Evolutionary conservation across 2,797 vertebrate genomes (phyloP).

Genomic region (Limnodromus scolopaceus): DNA sequence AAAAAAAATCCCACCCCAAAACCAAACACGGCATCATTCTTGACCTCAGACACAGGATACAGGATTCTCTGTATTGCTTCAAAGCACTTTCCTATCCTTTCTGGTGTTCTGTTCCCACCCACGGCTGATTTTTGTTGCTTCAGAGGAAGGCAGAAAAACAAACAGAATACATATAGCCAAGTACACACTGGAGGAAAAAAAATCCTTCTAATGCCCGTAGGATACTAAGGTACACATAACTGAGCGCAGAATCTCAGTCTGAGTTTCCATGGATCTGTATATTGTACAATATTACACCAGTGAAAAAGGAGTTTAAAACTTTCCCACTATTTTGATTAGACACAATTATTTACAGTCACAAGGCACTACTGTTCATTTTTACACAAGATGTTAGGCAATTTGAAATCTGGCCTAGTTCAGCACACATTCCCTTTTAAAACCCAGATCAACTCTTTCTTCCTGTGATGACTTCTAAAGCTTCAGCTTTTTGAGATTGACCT

Average conservation of each 20-base stretch:
- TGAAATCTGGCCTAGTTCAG: background rate
- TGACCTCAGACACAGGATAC: background rate
- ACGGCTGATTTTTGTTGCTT: background rate
- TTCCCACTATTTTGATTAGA: background rate
- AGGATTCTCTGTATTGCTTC: background rate
- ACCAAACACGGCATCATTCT: background rate
- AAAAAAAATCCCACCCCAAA: background rate
- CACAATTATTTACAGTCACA: background rate
- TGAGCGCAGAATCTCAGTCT: background rate
- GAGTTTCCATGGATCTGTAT: background rate
- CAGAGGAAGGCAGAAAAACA: background rate
- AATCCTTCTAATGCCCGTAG: background rate
- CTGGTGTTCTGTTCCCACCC: background rate
- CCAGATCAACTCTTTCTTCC: background rate
- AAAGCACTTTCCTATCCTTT: background rate
- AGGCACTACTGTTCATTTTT: background rate
- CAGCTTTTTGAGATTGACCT: background rate
- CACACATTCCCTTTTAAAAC: background rate
- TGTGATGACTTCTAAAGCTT: background rate
- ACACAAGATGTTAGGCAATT: background rate
- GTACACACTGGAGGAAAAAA: background rate
- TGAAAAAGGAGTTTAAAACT: background rate
- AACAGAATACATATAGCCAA: background rate
- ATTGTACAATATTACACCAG: background rate
- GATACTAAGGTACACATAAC: background rate